These are phyloP conservation scores for Exephanes ischioxanthus DNA, from an alignment of 2,888 invertebrate species.

Conservation along the genomic window DNA sequence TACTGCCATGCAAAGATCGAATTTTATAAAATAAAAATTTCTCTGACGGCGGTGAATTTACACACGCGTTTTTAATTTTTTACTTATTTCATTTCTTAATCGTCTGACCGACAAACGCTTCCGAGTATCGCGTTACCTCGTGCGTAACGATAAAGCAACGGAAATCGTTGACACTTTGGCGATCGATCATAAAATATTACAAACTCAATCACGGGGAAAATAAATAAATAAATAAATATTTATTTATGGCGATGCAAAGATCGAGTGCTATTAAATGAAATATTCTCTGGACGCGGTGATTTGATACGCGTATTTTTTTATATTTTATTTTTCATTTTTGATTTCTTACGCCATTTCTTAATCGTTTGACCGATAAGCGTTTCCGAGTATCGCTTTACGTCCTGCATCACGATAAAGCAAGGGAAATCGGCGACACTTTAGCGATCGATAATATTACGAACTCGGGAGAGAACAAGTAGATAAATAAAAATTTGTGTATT, in stretches of 20 bases:
- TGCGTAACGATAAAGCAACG: neutral
- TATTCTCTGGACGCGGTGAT: neutral
- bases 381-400: slow-evolving; percentile 9
- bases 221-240: neutral
- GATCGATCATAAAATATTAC: neutral
- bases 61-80: neutral
- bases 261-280: slow-evolving; percentile 7
- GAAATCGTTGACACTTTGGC: neutral
- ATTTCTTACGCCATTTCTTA: neutral
- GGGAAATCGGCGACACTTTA: neutral
- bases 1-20: neutral
- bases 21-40: slow-evolving; percentile 6
- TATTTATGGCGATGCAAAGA: neutral
- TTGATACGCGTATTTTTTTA: neutral
- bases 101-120: neutral
- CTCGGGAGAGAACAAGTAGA: neutral
- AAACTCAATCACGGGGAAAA: neutral
- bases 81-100: neutral
- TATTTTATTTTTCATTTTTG: no score
- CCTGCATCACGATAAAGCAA: neutral
- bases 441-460: neutral
- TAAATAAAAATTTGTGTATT: neutral
- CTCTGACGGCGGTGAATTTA: neutral
- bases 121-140: slow-evolving; percentile 4
- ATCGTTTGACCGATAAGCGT: neutral